Base-by-base conservation (phyloP, 2,113 vertebrate genomes). In the Rallus limicola region DNA sequence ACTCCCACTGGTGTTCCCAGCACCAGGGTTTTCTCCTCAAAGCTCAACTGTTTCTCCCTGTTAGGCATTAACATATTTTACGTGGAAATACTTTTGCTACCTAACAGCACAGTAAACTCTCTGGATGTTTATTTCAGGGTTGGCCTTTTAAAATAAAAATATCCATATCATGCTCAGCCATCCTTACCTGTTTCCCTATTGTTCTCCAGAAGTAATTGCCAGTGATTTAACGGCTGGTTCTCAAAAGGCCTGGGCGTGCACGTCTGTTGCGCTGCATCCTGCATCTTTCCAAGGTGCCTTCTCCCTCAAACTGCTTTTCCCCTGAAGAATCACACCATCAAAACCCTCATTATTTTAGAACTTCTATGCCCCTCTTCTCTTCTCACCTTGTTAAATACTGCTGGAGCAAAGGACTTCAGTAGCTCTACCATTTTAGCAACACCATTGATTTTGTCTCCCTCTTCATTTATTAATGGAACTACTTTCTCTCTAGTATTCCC, bases 391-490 rank as follows among this genome's bases (percentile, higher is more conserved):
- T 96, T 97, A 97, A 97, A 97, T 95, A 96, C 77, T 63, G 58
- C 86, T 72, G 83, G 86, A 95, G 97, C 95, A 96, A 91, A 97
- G 90, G 72, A 95, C 92, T 95, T 98, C 97, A 96, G 97, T 97
- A 96, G 87, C 96, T 96, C 97, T 96, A 94, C 95, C 97, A 97
- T 97, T 98, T 97, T 97, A 97, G 94, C 97, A 92, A 93, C 88
- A 90, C 90, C 97, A 98, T 98, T 88, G 98, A 98, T 98, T 98
- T 97, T 96, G 97, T 96, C 97, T 97, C 97, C 97, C 95, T 97
- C 97, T 93, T 97, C 96, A 97, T 97, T 97, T 98, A 97, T 97
- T 97, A 98, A 98, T 97, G 97, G 95, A 88, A 94, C 92, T 92
- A 96, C 96, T 98, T 97, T 98, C 95, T 97, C 93, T 96, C 97